Base-by-base conservation (phyloP, 92 coral and sea anemone genomes). In the Montipora capitata region DNA sequence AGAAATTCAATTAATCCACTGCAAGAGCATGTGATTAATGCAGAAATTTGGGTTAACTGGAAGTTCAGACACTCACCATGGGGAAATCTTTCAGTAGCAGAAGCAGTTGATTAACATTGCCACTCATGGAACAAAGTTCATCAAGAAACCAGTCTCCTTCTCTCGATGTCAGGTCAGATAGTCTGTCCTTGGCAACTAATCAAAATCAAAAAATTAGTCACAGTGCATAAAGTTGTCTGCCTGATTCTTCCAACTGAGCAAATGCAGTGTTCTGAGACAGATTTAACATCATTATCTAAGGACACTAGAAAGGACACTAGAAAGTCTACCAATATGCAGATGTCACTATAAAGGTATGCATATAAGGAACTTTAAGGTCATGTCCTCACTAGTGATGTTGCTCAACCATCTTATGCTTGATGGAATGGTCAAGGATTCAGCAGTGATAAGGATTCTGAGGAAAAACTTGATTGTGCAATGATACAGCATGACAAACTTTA, bases 111-210 rank as follows among this genome's bases (percentile, higher is more conserved):
- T 91, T 95, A 40, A 95, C 99, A 81, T 97, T 97, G 3, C 99
- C 99, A 77, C 97, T 97, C 99, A 97, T 95, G 15, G 99, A 97
- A 40, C 97, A 95, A 5, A 97, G 95, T 67, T 97, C 99, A 56
- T 97, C 99, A 54, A 97, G 92, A 87, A 95, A 97, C 99, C 99
- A 97, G 83, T 97, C 99, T 11, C 99, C 99, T 61, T 97, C 99
- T 62, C 98, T 91, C 15, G 99, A 97, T 27, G 96, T 93, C 65
- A 97, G 80, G 13, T 97, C 99, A 72, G 96, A 88, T 18, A 97
- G 86, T 43, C 98, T 89, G 76, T 89, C 98, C 57, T 94, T 95
- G 71, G 99, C 99, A 82, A 97, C 99, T 97, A 63, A 63, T 63
- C 39, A 63, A 3, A 18, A 63, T 3, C 11, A 16, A 63, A 54